Evolutionary conservation across 2,113 vertebrate genomes (phyloP).

Genomic region (Bubo bubo): DNA sequence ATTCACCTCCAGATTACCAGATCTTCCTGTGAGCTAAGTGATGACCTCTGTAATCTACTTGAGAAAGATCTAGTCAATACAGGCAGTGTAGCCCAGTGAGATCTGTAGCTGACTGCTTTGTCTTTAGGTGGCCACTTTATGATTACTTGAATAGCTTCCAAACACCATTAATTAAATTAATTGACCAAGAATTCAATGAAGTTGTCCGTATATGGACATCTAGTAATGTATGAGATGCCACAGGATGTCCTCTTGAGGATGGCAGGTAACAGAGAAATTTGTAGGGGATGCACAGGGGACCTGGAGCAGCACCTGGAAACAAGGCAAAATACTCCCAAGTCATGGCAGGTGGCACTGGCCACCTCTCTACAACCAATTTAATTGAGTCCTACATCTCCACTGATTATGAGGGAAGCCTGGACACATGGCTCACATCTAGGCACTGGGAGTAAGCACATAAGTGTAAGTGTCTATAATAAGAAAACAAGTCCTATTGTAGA

Average conservation of each 20-base stretch:
- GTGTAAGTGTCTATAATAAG: accelerated
- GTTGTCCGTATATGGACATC: background rate
- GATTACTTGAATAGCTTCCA: background rate
- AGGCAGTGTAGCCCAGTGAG: background rate
- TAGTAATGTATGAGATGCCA: background rate
- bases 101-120: background rate
- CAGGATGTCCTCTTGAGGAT: background rate
- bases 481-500: background rate
- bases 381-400: background rate
- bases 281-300: background rate
- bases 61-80: background rate
- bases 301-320: background rate
- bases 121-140: background rate
- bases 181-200: background rate
- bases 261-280: background rate
- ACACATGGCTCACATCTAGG: background rate
- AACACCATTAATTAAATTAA: background rate
- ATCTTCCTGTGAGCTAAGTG: background rate
- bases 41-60: background rate
- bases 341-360: background rate
- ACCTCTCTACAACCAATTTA: background rate
- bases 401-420: background rate
- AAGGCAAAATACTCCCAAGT: background rate
- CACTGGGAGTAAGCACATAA: accelerated
- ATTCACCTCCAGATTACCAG: background rate